Conservation (phyloP, 2,113 vertebrate species). For the Copsychus sechellarum region DNA sequence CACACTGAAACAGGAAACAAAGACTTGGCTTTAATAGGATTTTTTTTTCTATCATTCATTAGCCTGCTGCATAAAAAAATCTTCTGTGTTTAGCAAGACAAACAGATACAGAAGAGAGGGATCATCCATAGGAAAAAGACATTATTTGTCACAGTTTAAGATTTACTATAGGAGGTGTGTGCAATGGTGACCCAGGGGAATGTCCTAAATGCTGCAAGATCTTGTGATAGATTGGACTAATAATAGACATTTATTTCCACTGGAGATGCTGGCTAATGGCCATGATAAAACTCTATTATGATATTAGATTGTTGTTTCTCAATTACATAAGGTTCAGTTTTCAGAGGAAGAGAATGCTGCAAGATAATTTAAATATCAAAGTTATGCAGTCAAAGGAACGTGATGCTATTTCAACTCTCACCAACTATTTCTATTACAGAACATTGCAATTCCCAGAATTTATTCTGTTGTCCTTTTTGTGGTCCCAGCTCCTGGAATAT, state of each 20-base stretch:
- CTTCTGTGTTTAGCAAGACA: neutral
- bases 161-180: neutral
- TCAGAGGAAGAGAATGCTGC: neutral
- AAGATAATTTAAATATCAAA: conserved; percentile 25
- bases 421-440: neutral
- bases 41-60: conserved; percentile 10
- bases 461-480: neutral
- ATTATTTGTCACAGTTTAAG: conserved; percentile 1
- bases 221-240: conserved; percentile 8
- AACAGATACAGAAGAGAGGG: neutral
- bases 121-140: neutral
- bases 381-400: neutral
- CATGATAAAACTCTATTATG: neutral
- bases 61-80: neutral
- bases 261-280: neutral
- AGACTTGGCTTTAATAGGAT: conserved; percentile 12
- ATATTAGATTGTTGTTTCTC: conserved; percentile 19
- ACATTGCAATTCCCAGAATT: neutral
- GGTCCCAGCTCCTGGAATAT: neutral
- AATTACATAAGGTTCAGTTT: neutral
- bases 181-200: neutral
- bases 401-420: neutral
- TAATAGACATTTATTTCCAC: conserved; percentile 1
- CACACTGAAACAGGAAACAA: neutral
- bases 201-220: neutral